These are phyloP conservation scores for Lanius ludovicianus DNA, from an alignment of 2,113 vertebrate species.

Conservation along the genomic window DNA sequence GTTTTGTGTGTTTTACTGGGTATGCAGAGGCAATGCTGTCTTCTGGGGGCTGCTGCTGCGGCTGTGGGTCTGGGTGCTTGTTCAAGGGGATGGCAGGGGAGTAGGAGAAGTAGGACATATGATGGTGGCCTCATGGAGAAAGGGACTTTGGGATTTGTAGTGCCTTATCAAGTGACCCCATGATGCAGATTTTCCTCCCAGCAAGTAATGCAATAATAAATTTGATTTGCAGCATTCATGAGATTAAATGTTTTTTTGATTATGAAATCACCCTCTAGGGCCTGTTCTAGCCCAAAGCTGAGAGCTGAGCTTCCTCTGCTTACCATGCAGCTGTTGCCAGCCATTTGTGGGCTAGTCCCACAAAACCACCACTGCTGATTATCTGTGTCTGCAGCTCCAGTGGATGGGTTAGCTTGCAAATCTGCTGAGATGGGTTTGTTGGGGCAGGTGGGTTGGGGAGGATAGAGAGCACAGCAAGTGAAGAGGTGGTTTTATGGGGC, in stretches of 20 bases:
- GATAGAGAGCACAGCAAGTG: neutral
- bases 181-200: slow-evolving; percentile 61
- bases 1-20: neutral
- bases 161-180: slow-evolving; percentile 3
- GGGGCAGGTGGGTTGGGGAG: neutral
- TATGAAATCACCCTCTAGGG: slow-evolving; percentile 76
- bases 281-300: slow-evolving; percentile 71
- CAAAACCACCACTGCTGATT: slow-evolving; percentile 71
- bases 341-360: slow-evolving; percentile 68
- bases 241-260: slow-evolving; percentile 76
- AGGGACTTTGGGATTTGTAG: slow-evolving; percentile 42
- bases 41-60: neutral
- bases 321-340: slow-evolving; percentile 68
- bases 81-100: neutral
- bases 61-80: neutral
- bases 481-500: neutral
- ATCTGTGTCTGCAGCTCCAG: slow-evolving; percentile 27
- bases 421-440: neutral
- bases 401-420: neutral
- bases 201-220: slow-evolving; percentile 75
- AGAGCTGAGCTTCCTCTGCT: slow-evolving; percentile 61
- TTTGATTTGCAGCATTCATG: slow-evolving; percentile 69
- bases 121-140: neutral
- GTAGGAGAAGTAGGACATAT: neutral
- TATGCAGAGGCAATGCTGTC: neutral